Evolutionary conservation across 2,888 invertebrate species (phyloP), one percentile per base, ranked within the genome.

Genomic region (Calameuta filiformis): DNA sequence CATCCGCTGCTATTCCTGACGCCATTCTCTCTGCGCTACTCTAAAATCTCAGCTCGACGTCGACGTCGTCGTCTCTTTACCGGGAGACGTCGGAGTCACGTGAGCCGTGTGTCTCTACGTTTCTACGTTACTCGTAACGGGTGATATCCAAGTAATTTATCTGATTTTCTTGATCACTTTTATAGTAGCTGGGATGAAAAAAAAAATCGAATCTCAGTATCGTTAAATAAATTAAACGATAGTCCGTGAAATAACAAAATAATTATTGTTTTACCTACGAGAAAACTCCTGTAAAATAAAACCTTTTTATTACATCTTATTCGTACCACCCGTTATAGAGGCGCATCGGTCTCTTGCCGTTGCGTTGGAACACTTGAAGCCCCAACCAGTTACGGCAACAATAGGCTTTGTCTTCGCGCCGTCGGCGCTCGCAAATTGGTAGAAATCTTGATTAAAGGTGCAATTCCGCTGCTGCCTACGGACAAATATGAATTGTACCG

Each of bases 391-490:
- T 91, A 91, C 90, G 90, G 89, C 90, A 91, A 91, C 91, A 91
- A 91, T 91, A 87, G 91, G 89, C 91, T 91, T 91, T 91, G 91
- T 91, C 91, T 91, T 91, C 89, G 89, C 90, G 88, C 90, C 90
- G 90, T 89, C 89, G 90, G 90, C 90, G 86, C 89, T 90, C 88
- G 87, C 90, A 91, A 91, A 91, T 91, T 91, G 91, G 91, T 91
- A 91, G 91, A 91, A 91, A 91, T 91, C 90, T 91, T 91, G 91
- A 91, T 91, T 91, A 91, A 91, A 91, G 91, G 91, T 91, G 90
- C 90, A 90, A 90, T 91, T 90, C 83, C 82, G 83, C 87, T 87
- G 86, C 86, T 88, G 87, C 87, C 87, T 87, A 85, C 87, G 85
- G 86, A 88, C 87, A 87, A 89, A 89, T 88, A 89, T 88, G 87